A percentile compares a stretch with the other conserved stretches of the same genome.
Evolutionary conservation across 1,140 invertebrate genomes (phyloP).

Genomic region (Brachionus manjavacas): DNA sequence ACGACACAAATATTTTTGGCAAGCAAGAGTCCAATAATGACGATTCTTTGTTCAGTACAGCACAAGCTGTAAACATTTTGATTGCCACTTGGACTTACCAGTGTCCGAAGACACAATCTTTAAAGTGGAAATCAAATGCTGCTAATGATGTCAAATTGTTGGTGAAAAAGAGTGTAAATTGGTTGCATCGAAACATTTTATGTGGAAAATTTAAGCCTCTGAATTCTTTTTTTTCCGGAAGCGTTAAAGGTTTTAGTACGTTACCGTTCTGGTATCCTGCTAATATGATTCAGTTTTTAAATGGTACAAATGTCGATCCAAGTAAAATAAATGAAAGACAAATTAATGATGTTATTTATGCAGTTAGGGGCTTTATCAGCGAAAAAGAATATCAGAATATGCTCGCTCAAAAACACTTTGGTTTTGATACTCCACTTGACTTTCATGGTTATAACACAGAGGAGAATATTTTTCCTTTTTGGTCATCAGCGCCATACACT

Average conservation of each 20-base stretch:
- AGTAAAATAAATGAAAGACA: neutral
- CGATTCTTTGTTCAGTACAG: conserved; percentile 49
- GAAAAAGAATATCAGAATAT: conserved; percentile 44
- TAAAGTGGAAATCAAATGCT: conserved; percentile 46
- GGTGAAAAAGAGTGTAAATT: conserved; percentile 45
- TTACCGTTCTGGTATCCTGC: conserved; percentile 48
- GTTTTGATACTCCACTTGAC: conserved; percentile 45
- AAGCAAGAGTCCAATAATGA: conserved; percentile 46
- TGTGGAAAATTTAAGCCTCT: conserved; percentile 48
- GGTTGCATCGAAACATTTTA: conserved; percentile 47
- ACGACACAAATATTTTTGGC: conserved; percentile 46
- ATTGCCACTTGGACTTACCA: conserved; percentile 47
- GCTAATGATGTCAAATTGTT: conserved; percentile 46
- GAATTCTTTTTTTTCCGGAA: conserved; percentile 53
- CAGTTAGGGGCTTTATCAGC: conserved; percentile 45
- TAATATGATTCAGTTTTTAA: conserved; percentile 49
- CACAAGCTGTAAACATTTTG: conserved; percentile 48
- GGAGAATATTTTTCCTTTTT: conserved; percentile 47
- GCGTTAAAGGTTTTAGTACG: conserved; percentile 47
- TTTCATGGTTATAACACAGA: conserved; percentile 48
- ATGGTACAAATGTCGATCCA: conserved; percentile 45
- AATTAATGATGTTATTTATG: conserved; percentile 42
- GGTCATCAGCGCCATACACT: conserved; percentile 49
- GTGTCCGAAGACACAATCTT: conserved; percentile 39
- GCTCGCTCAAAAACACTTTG: conserved; percentile 47